Evolutionary conservation across 1,140 invertebrate species (phyloP), one percentile per base, ranked within the genome.

Genomic region (Aphaenogaster ashmeadi): DNA sequence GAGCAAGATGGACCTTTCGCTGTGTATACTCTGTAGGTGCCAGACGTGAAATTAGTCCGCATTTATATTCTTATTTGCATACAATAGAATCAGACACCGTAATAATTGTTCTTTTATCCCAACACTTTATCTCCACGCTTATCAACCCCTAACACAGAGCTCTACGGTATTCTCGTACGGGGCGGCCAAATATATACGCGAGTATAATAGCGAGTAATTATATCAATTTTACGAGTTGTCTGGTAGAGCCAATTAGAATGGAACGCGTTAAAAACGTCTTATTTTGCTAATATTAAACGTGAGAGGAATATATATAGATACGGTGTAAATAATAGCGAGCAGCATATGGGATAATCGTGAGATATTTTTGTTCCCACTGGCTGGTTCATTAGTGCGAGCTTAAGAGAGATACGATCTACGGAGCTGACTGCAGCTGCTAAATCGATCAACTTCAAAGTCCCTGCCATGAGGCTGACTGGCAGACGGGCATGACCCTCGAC

Each of bases 61-160:
- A 90, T 91, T 91, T 90, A 91, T 90, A 90, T 90, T 90, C 89
- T 83, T 90, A 90, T 91, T 91, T 91, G 83, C 90, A 91, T 90
- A 91, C 90, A 91, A 91, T 91, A 84, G 90, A 88, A 79, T 87
- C 90, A 88, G 87, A 90, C 71, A 83, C 87, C 83, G 89, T 90
- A 91, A 90, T 91, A 91, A 90, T 91, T 90, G 89, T 90, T 90
- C 89, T 75, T 91, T 83, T 91, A 83, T 87, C 86, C 64, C 50
- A 58, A 66, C 87, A 81, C 58, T 83, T 91, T 90, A 90, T 90
- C 89, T 69, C 66, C 15, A 54, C 36, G 8, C 27, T 75, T 79
- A 89, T 87, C 85, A 52, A 47, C 52, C 36, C 8, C 18, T 7
- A 69, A 81, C 13, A 36, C 64, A 27, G 62, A 69, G 4, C 6